Base-by-base conservation (phyloP, 2,113 vertebrate genomes). In the Thamnaconus septentrionalis region DNA sequence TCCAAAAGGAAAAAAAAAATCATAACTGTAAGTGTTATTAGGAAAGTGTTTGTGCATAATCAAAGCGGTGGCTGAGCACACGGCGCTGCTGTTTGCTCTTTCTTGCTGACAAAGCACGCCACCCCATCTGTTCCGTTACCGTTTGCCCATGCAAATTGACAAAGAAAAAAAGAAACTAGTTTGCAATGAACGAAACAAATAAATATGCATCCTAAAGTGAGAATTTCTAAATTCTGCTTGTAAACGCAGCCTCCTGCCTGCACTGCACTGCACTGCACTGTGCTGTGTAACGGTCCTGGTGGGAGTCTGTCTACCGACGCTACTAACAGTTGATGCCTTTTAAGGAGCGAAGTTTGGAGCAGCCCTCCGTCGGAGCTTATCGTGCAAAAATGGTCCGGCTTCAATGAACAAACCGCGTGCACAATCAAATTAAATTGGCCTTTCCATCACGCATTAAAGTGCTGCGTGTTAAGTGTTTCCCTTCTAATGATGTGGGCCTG, bases 391-490 rank as follows among this genome's bases (percentile, higher is more conserved):
- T 81, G 80, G 78, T 64, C 73, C 69, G 52, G 70, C 74, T 77
- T 61, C 79, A 83, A 85, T 88, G 83, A 85, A 82, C 75, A 77
- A 84, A 85, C 84, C 75, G 54, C 75, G 70, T 78, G 76, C 79
- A 67, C 71, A 73, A 59, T 73, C 71, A 85, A 81, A 85, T 87
- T 81, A 77, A 80, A 87, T 87, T 79, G 84, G 81, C 81, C 84
- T 88, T 82, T 82, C 56, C 78, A 81, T 76, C 68, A 71, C 18
- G 18, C 81, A 85, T 87, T 76, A 87, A 83, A 87, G 81, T 77
- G 61, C 61, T 79, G 60, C 12, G 54, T 83, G 79, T 82, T 79
- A 83, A 84, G 81, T 79, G 74, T 64, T 69, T 59, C 18, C 52
- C 68, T 56, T 64, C 81, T 86, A 84, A 85, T 79, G 78, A 80